Evolutionary conservation across 2,888 invertebrate genomes (phyloP).

Genomic region (Drosophila lacicola): DNA sequence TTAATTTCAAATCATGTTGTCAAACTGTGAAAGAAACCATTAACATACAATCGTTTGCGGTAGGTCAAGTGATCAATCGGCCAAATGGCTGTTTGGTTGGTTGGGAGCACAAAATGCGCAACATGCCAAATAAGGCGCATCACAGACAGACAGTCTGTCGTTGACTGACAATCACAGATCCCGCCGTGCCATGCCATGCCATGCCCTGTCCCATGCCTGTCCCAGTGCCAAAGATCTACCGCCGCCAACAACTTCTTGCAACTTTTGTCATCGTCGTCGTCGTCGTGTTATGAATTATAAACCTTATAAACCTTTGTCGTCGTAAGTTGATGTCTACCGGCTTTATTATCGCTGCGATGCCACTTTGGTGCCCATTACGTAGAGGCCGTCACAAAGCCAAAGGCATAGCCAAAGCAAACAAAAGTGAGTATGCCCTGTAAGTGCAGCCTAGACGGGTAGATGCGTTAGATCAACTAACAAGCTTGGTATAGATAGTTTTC

Average conservation of each 20-base stretch:
- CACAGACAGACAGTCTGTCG: slow-evolving; percentile 39
- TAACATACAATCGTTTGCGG: slow-evolving; percentile 58
- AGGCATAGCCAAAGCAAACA: slow-evolving; percentile 17
- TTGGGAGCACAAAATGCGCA: slow-evolving; percentile 13
- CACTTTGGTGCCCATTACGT: slow-evolving; percentile 48
- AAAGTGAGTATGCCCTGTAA: slow-evolving; percentile 17
- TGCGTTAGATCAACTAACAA: no score
- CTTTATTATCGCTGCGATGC: slow-evolving; percentile 37
- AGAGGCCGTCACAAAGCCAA: slow-evolving; percentile 7
- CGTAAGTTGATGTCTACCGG: slow-evolving; percentile 38
- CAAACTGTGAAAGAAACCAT: slow-evolving; percentile 1
- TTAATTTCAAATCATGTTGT: not conserved
- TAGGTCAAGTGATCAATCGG: slow-evolving; percentile 50
- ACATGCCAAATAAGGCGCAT: slow-evolving; percentile 49
- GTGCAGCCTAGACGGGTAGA: not conserved
- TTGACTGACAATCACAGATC: slow-evolving; percentile 25
- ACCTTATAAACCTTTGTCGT: slow-evolving; percentile 23
- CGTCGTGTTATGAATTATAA: slow-evolving; percentile 59
- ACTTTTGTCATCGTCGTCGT: not conserved
- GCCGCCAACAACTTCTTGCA: slow-evolving; percentile 28
- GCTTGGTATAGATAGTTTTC: no score
- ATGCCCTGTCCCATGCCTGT: slow-evolving; percentile 9
- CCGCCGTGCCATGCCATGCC: not conserved
- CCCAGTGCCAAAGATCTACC: slow-evolving; percentile 27
- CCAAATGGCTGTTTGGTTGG: slow-evolving; percentile 14